Evolutionary conservation across 2,113 vertebrate genomes (phyloP).

Genomic region (Pungitius pungitius): DNA sequence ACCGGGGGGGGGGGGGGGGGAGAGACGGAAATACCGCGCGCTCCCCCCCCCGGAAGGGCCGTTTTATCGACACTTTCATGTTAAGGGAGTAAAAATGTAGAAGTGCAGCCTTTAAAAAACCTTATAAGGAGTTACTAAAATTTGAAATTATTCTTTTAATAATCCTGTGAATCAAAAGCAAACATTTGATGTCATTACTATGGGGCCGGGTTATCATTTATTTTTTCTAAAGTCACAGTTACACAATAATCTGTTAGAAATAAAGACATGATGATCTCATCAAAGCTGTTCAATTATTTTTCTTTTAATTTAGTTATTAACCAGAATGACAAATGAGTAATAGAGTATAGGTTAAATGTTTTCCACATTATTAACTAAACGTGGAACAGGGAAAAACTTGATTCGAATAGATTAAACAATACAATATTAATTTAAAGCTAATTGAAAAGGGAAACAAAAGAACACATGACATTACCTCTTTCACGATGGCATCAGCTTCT

Average conservation of each 20-base stretch:
- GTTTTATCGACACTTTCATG: neutral
- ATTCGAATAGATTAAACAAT: neutral
- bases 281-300: no score
- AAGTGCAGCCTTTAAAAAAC: neutral
- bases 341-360: neutral
- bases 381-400: neutral
- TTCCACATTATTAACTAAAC: neutral
- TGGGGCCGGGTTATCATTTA: neutral
- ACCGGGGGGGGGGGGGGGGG: conserved; percentile 24
- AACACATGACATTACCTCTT: conserved; percentile 73
- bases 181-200: neutral
- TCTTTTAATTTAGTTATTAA: no score
- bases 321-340: neutral
- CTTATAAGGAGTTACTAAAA: neutral
- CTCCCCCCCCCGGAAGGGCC: neutral
- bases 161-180: neutral
- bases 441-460: neutral
- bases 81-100: neutral
- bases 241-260: no score
- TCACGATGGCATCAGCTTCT: conserved; percentile 76
- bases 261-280: no score
- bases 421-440: neutral
- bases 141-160: neutral
- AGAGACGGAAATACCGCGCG: conserved; percentile 2
- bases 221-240: no score